Base-by-base conservation (phyloP, 2,113 vertebrate genomes). In the Semnopithecus entellus region DNA sequence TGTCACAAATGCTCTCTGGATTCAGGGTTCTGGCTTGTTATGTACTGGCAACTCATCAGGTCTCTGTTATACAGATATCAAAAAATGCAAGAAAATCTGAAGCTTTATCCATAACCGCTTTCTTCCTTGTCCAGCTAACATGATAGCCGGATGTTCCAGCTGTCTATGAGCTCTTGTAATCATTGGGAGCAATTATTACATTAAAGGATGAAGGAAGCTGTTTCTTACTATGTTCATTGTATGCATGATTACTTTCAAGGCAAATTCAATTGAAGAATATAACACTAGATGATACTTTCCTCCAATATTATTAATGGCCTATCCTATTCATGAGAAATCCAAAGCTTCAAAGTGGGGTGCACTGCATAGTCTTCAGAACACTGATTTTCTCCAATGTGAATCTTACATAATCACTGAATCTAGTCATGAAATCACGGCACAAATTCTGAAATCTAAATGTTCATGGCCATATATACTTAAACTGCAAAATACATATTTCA, bases 1-100 rank as follows among this genome's bases (percentile, higher is more conserved):
- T 99, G 99, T 98, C 98, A 99, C 98, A 88, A 91, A 97, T 94
- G 94, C 97, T 98, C 96, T 88, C 48, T 89, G 96, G 95, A 97
- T 91, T 98, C 96, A 97, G 97, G 97, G 93, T 80, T 98, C 96
- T 98, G 59, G 98, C 98, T 88, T n/a, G 78, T 97, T 96, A 94
- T 88, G 79, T 93, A 80, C 1, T 98, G 98, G 98, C 97, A 97
- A 55, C 75, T n/a, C 18, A 84, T 78, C 61, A 20, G 83, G 95
- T 1, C 25, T 97, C 95, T 91, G 8, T 92, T 97, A 97, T 96
- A 92, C 50, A 94, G 86, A 97, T 40, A 98, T 96, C 98, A 96
- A 64, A 94, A 95, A 73, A 55, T 22, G 27, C 68, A 93, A 90
- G 70, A 91, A 96, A 95, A 70, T 38, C 68, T 57, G 61, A 96